These are phyloP conservation scores for Oophaga sylvatica DNA, from an alignment of 2,797 vertebrate species.

Conservation along the genomic window DNA sequence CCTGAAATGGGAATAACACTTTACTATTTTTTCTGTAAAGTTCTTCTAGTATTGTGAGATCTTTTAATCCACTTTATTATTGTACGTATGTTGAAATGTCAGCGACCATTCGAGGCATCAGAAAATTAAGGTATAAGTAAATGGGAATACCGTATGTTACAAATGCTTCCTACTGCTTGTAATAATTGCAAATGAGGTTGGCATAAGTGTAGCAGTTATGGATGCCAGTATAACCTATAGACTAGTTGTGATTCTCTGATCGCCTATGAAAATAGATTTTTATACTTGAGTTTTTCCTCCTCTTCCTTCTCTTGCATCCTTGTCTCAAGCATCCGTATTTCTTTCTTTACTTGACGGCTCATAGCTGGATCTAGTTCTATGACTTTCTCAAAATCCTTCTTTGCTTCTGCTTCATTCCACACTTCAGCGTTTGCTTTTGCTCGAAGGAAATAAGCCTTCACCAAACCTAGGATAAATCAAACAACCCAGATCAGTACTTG, in stretches of 20 bases:
- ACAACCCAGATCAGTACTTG: background rate
- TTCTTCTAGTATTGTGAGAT: background rate
- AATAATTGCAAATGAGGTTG: background rate
- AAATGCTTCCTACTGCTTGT: background rate
- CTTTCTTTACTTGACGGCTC: constrained; percentile 79
- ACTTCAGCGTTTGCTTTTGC: constrained; percentile 85
- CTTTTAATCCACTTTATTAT: background rate
- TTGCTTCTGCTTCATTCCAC: constrained; percentile 86
- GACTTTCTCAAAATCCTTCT: constrained; percentile 82
- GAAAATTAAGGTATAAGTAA: background rate
- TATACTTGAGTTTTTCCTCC: constrained; percentile 82
- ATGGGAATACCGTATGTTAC: background rate
- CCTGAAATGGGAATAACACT: too few species aligned
- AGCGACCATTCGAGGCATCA: background rate
- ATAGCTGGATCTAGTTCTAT: constrained; percentile 83
- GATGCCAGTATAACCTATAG: background rate
- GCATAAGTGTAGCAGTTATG: background rate
- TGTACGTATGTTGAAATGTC: background rate
- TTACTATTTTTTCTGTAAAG: too few species aligned
- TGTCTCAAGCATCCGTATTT: constrained; percentile 79
- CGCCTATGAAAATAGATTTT: constrained; percentile 76
- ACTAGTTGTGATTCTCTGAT: background rate
- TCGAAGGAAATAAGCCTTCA: constrained; percentile 84
- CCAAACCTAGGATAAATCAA: constrained; percentile 69
- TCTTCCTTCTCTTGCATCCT: constrained; percentile 84